Evolutionary conservation across 35 echinoderm and acorn worm species (phyloP).

Genomic region (Heliocidaris erythrogramma): DNA sequence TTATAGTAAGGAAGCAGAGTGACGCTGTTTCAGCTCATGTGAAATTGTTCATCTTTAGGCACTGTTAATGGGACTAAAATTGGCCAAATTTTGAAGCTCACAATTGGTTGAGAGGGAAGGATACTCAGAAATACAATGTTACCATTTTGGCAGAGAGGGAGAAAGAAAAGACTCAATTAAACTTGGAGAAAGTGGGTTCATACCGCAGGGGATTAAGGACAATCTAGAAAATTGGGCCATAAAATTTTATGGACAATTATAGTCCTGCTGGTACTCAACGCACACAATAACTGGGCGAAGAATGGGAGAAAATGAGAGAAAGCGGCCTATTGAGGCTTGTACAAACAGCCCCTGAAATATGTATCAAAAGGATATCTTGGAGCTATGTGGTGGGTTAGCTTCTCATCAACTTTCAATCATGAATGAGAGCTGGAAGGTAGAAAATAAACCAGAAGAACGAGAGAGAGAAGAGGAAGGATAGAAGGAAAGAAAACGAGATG

Average conservation of each 20-base stretch:
- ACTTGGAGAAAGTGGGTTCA: conserved; percentile 21
- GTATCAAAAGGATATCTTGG: conserved; percentile 24
- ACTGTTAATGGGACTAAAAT: no score
- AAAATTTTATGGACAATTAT: conserved; percentile 42
- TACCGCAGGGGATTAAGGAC: conserved; percentile 27
- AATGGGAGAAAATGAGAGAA: background rate
- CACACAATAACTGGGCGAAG: background rate
- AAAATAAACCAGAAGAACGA: background rate
- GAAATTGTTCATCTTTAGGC: no score
- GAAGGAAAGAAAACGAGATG: background rate
- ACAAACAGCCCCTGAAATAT: conserved; percentile 31
- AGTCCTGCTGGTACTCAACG: background rate
- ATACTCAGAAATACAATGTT: background rate
- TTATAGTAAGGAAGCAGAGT: no score
- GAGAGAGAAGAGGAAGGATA: background rate
- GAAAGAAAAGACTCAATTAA: conserved; percentile 21
- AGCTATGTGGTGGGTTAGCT: background rate
- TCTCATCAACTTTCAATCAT: conserved; percentile 33
- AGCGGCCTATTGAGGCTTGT: conserved; percentile 30
- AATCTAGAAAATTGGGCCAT: conserved; percentile 52
- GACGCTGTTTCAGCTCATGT: no score
- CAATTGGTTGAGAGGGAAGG: no score
- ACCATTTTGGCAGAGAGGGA: background rate
- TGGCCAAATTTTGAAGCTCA: no score
- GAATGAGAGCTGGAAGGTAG: background rate